Percentiles rank a stretch among this genome's conserved stretches.
phyloP scores from a whole-genome alignment of 1,140 invertebrate species.

The Coboldia fuscipes region DNA sequence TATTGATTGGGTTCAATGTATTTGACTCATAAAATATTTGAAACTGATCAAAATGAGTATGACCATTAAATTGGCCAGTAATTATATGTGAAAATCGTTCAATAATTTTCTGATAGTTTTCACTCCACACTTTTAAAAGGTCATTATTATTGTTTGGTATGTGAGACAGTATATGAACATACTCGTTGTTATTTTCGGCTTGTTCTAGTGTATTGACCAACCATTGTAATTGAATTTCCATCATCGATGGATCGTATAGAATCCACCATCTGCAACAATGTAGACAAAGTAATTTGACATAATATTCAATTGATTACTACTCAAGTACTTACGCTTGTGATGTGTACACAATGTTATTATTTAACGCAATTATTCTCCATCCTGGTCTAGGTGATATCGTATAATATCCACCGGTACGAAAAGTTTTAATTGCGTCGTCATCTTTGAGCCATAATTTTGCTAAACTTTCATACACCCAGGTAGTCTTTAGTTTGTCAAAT shows the following conservation, averaged over 20 bases:
- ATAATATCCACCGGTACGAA: no score
- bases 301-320: no score
- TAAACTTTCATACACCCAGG: no score
- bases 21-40: slow-evolving; percentile 35
- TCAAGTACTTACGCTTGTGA: no score
- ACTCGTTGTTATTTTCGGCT: slow-evolving; percentile 45
- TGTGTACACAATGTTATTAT: slow-evolving; percentile 4
- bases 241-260: slow-evolving; percentile 10
- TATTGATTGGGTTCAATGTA: slow-evolving; percentile 26
- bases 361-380: no score
- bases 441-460: no score
- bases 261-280: slow-evolving; percentile 2
- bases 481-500: no score
- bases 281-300: no score
- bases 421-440: no score
- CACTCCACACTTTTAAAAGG: slow-evolving; percentile 43
- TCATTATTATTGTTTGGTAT: slow-evolving; percentile 51
- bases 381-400: no score
- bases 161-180: slow-evolving; percentile 66
- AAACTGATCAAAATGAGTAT: slow-evolving; percentile 59
- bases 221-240: slow-evolving; percentile 53
- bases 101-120: slow-evolving; percentile 36
- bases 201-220: slow-evolving; percentile 40
- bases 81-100: slow-evolving; percentile 44
- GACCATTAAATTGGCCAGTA: slow-evolving; percentile 57